Conservation (phyloP, 2,888 invertebrate genomes). For the Temnothorax ravouxi region DNA sequence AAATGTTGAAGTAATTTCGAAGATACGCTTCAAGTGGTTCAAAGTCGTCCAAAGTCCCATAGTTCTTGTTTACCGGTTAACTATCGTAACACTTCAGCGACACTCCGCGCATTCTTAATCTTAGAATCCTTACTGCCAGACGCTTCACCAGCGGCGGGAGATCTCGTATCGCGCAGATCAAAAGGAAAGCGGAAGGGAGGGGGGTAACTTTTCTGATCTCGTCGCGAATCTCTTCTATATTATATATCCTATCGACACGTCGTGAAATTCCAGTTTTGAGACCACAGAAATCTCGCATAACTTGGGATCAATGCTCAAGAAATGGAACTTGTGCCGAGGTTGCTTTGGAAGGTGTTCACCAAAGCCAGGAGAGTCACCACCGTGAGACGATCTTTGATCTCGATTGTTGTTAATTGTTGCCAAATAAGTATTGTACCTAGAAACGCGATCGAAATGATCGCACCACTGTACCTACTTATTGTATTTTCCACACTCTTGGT, state of each 20-base stretch:
- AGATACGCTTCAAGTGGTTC: conserved; percentile 43
- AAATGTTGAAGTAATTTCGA: conserved; percentile 45
- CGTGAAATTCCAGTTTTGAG: conserved; percentile 42
- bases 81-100: conserved; percentile 35
- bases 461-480: conserved; percentile 65
- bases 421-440: conserved; percentile 81
- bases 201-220: background rate
- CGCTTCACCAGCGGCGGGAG: conserved; percentile 40
- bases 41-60: conserved; percentile 43
- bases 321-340: conserved; percentile 15
- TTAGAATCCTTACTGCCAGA: conserved; percentile 65
- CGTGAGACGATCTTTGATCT: conserved; percentile 75
- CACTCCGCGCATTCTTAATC: conserved; percentile 42
- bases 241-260: background rate
- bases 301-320: conserved; percentile 67
- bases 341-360: conserved; percentile 14
- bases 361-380: conserved; percentile 33
- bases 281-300: conserved; percentile 59
- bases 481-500: conserved; percentile 84
- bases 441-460: conserved; percentile 61
- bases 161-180: conserved; percentile 34
- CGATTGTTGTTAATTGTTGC: conserved; percentile 86
- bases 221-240: conserved; percentile 30
- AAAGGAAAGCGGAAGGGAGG: background rate
- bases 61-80: conserved; percentile 35